Base-by-base conservation (phyloP, 2,888 invertebrate genomes). In the Barypeithes pellucidus region DNA sequence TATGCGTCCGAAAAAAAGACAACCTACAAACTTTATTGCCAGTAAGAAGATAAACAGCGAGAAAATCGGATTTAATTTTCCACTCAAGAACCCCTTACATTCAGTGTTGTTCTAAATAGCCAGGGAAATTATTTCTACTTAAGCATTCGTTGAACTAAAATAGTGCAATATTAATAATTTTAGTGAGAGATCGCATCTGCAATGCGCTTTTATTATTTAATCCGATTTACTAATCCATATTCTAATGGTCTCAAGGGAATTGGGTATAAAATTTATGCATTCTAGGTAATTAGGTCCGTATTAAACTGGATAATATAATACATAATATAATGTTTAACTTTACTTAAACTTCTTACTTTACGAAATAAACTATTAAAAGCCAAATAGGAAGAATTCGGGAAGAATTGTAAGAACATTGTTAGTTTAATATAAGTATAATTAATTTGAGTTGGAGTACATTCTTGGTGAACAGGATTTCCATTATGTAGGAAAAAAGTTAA, bases 161-260 rank as follows among this genome's bases (percentile, higher is more conserved):
- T 52, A 52, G 14, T 16, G 5, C 33, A 33, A 54, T 33, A n/a
- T n/a, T n/a, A 33, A 54, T 29, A 54, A 54, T 33, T 54, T 54
- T 54, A 29, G 7, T 14, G 3, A 14, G 16, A 29, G 54, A 33
- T 16, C 16, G 54, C 54, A 54, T 54, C 54, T 54, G 54, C 54
- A 54, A 4, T 54, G 54, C 54, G 54, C 54, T 2, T n/a, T 24
- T 52, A 52, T 54, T 33, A 54, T 54, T 54, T 54, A 54, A 54
- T 54, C 54, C 29, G 33, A 54, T 54, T 54, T 33, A 33, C 54
- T 54, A 29, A 54, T 54, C 54, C 54, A 54, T 16, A 54, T 33
- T 54, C 29, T 14, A 54, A 54, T 16, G 14, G n/a, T 14, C 33
- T 54, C 29, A 54, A 54, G 54, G 29, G 54, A 54, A 54, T 54